Percentiles rank a stretch among this genome's conserved stretches.
These are phyloP conservation scores for Oreochromis grahami DNA, from an alignment of 2,797 vertebrate genomes.

Conservation along the genomic window DNA sequence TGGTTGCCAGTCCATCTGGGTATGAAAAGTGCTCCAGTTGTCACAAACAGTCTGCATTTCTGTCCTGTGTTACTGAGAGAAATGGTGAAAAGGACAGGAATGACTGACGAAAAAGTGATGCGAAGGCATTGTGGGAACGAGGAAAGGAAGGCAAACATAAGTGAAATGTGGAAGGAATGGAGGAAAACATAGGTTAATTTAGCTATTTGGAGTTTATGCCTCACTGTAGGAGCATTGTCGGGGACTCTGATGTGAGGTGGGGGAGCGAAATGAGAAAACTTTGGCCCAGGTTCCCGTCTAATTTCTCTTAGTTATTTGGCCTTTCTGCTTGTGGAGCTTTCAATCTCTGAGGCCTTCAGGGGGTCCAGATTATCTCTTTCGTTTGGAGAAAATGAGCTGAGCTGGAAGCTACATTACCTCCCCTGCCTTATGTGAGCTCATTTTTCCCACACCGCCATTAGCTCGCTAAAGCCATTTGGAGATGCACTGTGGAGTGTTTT, in stretches of 20 bases:
- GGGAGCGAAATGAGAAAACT: conserved; percentile 53
- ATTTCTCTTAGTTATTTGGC: conserved; percentile 68
- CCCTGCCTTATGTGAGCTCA: conserved; percentile 56
- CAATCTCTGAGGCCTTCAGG: conserved; percentile 61
- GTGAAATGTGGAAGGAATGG: not conserved
- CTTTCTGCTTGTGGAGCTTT: conserved; percentile 56
- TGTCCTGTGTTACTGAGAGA: not conserved
- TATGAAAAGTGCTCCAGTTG: conserved; percentile 33
- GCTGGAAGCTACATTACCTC: conserved; percentile 70
- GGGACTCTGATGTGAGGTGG: conserved; percentile 1
- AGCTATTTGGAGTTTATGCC: not conserved
- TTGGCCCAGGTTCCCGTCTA: conserved; percentile 55
- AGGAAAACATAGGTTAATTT: not conserved
- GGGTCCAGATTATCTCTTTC: conserved; percentile 72
- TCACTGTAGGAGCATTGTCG: not conserved
- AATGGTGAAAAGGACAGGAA: not conserved
- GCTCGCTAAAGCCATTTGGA: conserved; percentile 65
- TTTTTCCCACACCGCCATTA: conserved; percentile 63
- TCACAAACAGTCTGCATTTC: conserved; percentile 28
- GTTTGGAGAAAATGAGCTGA: conserved; percentile 69
- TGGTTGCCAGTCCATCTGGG: conserved; percentile 49
- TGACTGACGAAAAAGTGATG: not conserved
- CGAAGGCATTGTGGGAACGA: not conserved
- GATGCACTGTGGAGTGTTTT: conserved; percentile 61
- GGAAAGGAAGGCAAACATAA: not conserved